Conservation (phyloP, 1,140 invertebrate species). For the Teleogryllus occipitalis region DNA sequence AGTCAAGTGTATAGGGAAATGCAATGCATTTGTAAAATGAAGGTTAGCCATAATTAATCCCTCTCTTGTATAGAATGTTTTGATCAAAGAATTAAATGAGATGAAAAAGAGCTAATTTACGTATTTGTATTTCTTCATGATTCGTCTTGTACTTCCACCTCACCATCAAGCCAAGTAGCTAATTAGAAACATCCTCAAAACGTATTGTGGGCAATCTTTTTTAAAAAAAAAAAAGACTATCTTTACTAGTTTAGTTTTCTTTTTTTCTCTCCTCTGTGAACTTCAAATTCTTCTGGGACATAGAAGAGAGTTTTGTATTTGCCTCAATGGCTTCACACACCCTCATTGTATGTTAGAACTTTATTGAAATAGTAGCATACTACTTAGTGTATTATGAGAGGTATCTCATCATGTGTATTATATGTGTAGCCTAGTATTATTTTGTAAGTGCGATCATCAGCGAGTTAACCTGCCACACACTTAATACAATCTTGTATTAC, state of each 20-base stretch:
- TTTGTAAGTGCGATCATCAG: constrained; percentile 24
- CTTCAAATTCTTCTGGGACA: constrained; percentile 10
- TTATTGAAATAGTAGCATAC: constrained; percentile 18
- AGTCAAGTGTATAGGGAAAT: constrained; percentile 20
- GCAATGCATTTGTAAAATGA: constrained; percentile 22
- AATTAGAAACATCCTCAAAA: neutral
- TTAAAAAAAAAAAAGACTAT: constrained; percentile 7
- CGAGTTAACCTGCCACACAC: constrained; percentile 13
- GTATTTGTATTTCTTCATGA: constrained; percentile 14
- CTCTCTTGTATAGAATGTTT: constrained; percentile 21
- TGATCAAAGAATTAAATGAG: constrained; percentile 22
- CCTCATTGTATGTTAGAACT: constrained; percentile 18
- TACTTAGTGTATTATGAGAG: constrained; percentile 19
- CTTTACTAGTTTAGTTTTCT: constrained; percentile 13
- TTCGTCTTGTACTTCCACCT: constrained; percentile 12
- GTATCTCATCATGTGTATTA: constrained; percentile 25
- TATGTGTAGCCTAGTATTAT: constrained; percentile 25
- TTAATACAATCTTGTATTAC: constrained; percentile 20
- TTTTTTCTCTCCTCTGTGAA: constrained; percentile 11
- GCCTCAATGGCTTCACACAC: constrained; percentile 20
- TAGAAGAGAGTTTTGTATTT: constrained; percentile 21
- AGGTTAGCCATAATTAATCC: constrained; percentile 15
- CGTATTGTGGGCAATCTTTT: constrained; percentile 8
- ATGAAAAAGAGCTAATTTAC: constrained; percentile 16
- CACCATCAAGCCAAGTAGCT: constrained; percentile 13